Conservation (phyloP, 2,888 invertebrate genomes). For the Andrena flavipes region DNA sequence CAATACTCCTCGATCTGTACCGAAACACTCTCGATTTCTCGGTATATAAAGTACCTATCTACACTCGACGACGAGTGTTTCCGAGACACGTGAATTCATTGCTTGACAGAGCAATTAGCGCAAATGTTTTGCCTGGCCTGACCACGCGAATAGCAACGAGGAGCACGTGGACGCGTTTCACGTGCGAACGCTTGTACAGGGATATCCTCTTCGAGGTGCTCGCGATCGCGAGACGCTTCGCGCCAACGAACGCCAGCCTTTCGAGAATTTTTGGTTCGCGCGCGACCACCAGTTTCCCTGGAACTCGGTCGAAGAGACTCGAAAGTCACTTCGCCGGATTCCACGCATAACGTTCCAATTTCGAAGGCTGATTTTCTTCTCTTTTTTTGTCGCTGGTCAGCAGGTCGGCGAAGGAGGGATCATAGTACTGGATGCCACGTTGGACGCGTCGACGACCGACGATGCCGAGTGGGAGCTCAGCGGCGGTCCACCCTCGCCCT, state of each 20-base stretch:
- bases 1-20: neutral
- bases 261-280: slow-evolving; percentile 6
- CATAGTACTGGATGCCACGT: slow-evolving; percentile 87
- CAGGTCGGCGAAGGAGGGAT: slow-evolving; percentile 88
- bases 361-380: slow-evolving; percentile 16
- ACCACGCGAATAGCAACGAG: neutral
- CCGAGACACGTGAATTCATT: no score
- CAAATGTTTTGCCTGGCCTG: neutral
- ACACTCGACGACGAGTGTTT: no score
- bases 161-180: slow-evolving; percentile 22
- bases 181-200: neutral
- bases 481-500: slow-evolving; percentile 91
- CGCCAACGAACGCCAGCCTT: neutral
- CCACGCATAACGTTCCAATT: slow-evolving; percentile 40
- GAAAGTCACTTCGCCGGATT: slow-evolving; percentile 57
- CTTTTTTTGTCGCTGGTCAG: slow-evolving; percentile 65
- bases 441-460: slow-evolving; percentile 88
- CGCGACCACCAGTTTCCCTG: slow-evolving; percentile 9
- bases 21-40: no score
- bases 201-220: neutral
- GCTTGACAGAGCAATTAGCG: no score
- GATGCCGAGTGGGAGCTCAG: slow-evolving; percentile 86
- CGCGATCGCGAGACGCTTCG: neutral
- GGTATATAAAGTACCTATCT: no score
- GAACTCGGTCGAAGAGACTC: slow-evolving; percentile 51